Evolutionary conservation across 1,140 invertebrate genomes (phyloP).

Genomic region (Matsumurasca onukii): DNA sequence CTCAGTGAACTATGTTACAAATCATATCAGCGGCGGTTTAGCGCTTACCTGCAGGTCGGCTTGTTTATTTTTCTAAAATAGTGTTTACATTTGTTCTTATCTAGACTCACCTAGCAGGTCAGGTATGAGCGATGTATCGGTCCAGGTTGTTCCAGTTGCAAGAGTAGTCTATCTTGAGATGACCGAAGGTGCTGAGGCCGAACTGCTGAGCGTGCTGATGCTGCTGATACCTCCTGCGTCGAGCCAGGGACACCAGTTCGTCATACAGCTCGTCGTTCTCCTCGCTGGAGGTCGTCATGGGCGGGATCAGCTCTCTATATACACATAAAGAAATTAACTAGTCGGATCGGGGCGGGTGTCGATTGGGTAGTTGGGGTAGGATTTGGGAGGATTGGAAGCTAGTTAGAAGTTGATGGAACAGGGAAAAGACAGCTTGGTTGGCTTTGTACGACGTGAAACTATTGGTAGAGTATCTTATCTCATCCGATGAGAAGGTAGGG

Average conservation of each 20-base stretch:
- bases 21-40: no score
- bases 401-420: not conserved
- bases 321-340: not conserved
- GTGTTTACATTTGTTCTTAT: no score
- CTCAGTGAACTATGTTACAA: no score
- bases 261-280: conserved; percentile 22
- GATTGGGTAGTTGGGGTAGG: no score
- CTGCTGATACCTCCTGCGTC: conserved; percentile 32
- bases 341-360: not conserved
- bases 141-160: conserved; percentile 69
- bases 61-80: no score
- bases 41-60: no score
- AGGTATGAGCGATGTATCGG: conserved; percentile 53
- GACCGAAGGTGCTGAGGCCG: conserved; percentile 62
- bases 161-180: conserved; percentile 72
- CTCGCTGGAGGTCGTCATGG: conserved; percentile 5
- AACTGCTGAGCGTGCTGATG: conserved; percentile 55
- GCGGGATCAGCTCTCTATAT: conserved; percentile 10
- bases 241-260: conserved; percentile 13
- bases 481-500: no score
- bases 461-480: no score
- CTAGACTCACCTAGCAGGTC: no score
- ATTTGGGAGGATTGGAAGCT: not conserved
- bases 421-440: no score
- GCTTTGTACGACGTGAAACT: no score